These are phyloP conservation scores for Desmodus rotundus DNA, from an alignment of 2,113 vertebrate species.

Conservation along the genomic window DNA sequence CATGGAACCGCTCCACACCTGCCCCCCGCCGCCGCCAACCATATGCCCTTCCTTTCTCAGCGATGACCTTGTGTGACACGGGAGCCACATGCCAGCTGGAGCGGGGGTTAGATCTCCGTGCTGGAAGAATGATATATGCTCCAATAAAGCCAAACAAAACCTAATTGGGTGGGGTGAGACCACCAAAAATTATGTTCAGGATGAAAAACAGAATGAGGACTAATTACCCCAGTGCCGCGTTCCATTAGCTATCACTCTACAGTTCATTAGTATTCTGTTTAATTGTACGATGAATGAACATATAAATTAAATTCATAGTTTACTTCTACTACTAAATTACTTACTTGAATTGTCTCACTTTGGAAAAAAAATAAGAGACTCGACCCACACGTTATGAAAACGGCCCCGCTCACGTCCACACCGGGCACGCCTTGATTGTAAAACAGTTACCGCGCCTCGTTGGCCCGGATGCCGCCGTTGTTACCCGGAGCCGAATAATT, in stretches of 20 bases:
- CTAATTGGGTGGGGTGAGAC: constrained; percentile 56
- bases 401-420: constrained; percentile 17
- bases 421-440: constrained; percentile 61
- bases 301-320: constrained; percentile 75
- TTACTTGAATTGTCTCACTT: constrained; percentile 70
- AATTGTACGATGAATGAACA: constrained; percentile 78
- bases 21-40: neutral
- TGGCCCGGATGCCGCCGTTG: neutral
- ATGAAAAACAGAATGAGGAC: constrained; percentile 57
- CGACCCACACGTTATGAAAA: constrained; percentile 61
- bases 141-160: constrained; percentile 65
- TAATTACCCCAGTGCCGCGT: constrained; percentile 63
- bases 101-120: constrained; percentile 5
- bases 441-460: constrained; percentile 58
- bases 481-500: constrained; percentile 45
- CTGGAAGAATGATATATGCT: constrained; percentile 49
- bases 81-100: neutral
- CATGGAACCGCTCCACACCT: too few relatives aligned
- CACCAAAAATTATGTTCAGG: constrained; percentile 58
- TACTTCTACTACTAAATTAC: constrained; percentile 72
- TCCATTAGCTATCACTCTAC: constrained; percentile 69
- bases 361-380: constrained; percentile 39
- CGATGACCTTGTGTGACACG: neutral
- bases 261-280: constrained; percentile 71
- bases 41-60: neutral